Evolutionary conservation across 2,113 vertebrate genomes (phyloP).

Genomic region (Macquaria ambigua): DNA sequence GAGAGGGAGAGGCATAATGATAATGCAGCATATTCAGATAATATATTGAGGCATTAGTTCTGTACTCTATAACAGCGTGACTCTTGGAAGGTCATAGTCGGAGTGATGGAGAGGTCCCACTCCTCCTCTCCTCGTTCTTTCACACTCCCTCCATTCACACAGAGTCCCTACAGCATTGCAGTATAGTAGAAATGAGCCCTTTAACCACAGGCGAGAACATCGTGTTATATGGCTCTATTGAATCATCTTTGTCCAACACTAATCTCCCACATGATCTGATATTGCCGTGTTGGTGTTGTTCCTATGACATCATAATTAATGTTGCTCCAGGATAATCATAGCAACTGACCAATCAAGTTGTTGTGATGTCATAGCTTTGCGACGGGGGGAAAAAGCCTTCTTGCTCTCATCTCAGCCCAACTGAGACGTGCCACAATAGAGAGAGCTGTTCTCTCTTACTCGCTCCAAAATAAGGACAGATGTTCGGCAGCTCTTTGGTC

Average conservation of each 20-base stretch:
- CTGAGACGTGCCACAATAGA: slow-evolving; percentile 49
- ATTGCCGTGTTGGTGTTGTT: too few relatives aligned
- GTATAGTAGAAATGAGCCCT: slow-evolving; percentile 26
- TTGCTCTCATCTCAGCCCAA: slow-evolving; percentile 45
- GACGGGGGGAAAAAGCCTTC: too few relatives aligned
- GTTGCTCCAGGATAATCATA: too few relatives aligned
- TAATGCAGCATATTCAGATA: slow-evolving; percentile 78
- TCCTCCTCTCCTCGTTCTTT: slow-evolving; percentile 65
- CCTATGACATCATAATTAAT: too few relatives aligned
- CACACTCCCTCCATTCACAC: slow-evolving; percentile 60
- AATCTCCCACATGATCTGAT: neutral
- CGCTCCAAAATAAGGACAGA: slow-evolving; percentile 56
- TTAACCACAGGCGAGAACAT: slow-evolving; percentile 21
- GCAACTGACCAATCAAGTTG: too few relatives aligned
- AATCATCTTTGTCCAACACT: slow-evolving; percentile 37
- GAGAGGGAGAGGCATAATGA: slow-evolving; percentile 68
- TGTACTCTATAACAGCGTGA: slow-evolving; percentile 70
- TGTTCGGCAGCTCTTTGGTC: slow-evolving; percentile 56
- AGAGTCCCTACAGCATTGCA: slow-evolving; percentile 48
- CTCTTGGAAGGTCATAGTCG: slow-evolving; percentile 76
- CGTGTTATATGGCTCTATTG: slow-evolving; percentile 14
- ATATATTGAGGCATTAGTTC: slow-evolving; percentile 80
- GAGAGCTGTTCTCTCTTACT: slow-evolving; percentile 22
- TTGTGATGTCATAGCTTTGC: too few relatives aligned
- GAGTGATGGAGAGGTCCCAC: slow-evolving; percentile 75